Conservation (phyloP, 2,888 invertebrate species). For the Tenthredo scrophulariae region DNA sequence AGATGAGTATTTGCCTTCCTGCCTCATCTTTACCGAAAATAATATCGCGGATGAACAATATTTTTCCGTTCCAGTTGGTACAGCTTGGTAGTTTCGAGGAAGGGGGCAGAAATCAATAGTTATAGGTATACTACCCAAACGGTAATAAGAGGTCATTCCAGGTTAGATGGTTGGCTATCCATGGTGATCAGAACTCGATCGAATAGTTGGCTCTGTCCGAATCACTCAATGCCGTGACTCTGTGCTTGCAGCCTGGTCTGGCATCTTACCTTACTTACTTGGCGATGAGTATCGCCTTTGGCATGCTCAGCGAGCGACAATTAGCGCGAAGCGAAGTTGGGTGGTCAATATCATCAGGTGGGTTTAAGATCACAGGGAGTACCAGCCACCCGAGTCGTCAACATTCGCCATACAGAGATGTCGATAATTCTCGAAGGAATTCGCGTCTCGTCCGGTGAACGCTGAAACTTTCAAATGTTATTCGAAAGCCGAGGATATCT, state of each 20-base stretch:
- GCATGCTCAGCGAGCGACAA: too few relatives aligned
- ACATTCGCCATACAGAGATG: neutral
- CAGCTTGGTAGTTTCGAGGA: neutral
- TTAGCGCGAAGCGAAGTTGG: constrained; percentile 68
- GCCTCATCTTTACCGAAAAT: neutral
- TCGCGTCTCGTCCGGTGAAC: neutral
- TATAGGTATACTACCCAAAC: neutral
- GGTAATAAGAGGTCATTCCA: neutral
- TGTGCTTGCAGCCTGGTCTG: neutral
- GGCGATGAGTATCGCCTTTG: constrained; percentile 68
- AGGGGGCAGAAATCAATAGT: neutral
- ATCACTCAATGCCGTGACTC: neutral
- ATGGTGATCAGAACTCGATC: neutral
- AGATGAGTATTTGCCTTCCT: constrained; percentile 23
- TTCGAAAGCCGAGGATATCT: neutral
- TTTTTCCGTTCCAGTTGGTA: neutral
- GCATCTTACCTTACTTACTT: neutral
- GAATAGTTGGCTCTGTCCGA: neutral
- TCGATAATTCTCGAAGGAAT: neutral
- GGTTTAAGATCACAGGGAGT: constrained; percentile 53
- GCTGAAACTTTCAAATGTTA: neutral
- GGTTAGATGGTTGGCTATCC: neutral
- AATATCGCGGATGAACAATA: constrained; percentile 1
- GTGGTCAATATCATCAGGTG: constrained; percentile 67
- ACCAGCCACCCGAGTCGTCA: neutral